phyloP scores from a whole-genome alignment of 2,113 vertebrate genomes.

The Trochalopteron elliotii region DNA sequence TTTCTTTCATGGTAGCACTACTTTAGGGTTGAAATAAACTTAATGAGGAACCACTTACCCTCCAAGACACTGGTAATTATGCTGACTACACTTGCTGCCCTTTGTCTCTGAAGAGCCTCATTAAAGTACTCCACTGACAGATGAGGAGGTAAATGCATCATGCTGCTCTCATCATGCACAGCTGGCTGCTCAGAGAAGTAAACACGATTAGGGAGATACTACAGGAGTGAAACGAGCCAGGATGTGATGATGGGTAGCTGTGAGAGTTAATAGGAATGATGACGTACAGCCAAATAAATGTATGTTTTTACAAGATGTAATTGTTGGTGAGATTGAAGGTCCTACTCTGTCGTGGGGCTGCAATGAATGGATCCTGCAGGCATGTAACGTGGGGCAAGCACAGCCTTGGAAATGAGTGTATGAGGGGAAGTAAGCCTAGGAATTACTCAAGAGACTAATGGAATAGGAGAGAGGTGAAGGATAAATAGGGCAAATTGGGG shows the following conservation, averaged over 20 bases:
- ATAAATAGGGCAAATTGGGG: neutral
- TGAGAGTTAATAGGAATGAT: neutral
- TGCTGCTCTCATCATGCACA: constrained; percentile 76
- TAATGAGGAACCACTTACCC: constrained; percentile 76
- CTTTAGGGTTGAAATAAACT: neutral
- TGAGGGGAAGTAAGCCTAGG: neutral
- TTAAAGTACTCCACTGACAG: constrained; percentile 80
- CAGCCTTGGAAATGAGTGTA: neutral
- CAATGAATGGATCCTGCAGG: neutral
- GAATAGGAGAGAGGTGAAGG: neutral
- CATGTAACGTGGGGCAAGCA: neutral
- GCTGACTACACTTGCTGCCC: constrained; percentile 89
- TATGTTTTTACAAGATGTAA: neutral
- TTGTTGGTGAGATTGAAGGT: neutral
- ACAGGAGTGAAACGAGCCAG: neutral
- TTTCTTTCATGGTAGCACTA: neutral
- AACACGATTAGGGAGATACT: constrained; percentile 30
- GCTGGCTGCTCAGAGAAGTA: constrained; percentile 73
- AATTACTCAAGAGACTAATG: neutral
- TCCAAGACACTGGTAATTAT: constrained; percentile 92
- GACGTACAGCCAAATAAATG: neutral
- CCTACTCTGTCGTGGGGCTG: neutral
- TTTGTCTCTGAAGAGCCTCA: constrained; percentile 74
- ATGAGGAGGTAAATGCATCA: constrained; percentile 73
- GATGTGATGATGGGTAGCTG: neutral